Evolutionary conservation across 1,140 invertebrate species (phyloP), one percentile per base, ranked within the genome.

Genomic region (Drosophila mojavensis): DNA sequence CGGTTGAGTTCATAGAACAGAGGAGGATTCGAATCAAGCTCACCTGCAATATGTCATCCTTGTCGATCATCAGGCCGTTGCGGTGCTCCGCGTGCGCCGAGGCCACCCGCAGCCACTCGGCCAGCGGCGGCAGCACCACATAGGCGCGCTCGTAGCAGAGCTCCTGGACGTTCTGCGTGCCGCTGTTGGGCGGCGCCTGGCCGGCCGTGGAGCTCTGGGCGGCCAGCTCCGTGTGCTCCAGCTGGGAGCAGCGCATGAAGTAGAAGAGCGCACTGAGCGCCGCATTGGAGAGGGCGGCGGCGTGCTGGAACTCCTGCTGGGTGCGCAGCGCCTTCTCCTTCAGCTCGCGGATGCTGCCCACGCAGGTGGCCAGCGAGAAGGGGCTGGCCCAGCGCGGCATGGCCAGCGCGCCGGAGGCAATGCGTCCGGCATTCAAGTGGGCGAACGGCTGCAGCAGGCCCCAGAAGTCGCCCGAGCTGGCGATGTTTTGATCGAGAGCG

Each of bases 201-300:
- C 80, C 84, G 5, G 76, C 50, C 1, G 65, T 69, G 15, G 73
- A 75, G 36, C 70, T 86, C n/a, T 81, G 85, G 13, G 79, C 83
- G 47, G 80, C 83, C 59, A 89, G 63, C 9, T 94, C 93, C 0
- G 92, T 93, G 67, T 94, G 93, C 68, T 94, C 93, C 70, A 94
- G 94, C 93, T 98, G 97, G 0, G 97, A 97, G 92, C 97, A 98
- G 41, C 97, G 93, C 97, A 98, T 98, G 81, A 97, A 98, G 92
- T 98, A 97, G 91, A 97, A 98, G 0, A 98, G 93, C 0, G 96
- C 95, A 55, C 96, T 95, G 4, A 97, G 92, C 0, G 96, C 96
- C 63, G 94, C 94, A 15, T 94, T 93, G 13, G 95, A 95, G 62
- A 96, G 93, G 92, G 93, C 71, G 78, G 93, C 73, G 72, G 93